Evolutionary conservation across 2,797 vertebrate species (phyloP), one percentile per base, ranked within the genome.

Genomic region (Knipowitschia caucasica): DNA sequence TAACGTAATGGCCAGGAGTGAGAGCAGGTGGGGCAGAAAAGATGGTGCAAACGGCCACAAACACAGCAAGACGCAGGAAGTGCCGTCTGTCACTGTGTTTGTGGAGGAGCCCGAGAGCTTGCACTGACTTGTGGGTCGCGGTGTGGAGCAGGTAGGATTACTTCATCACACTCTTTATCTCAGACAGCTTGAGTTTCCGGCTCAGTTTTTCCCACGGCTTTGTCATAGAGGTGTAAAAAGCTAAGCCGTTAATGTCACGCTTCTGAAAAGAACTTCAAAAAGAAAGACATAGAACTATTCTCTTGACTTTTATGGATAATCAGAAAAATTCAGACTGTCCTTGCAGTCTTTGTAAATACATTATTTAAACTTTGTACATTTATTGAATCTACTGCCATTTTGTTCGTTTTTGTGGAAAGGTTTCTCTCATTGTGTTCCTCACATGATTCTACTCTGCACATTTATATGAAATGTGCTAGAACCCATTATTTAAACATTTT

Each of bases 11-110:
- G 60, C 64, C 67, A 69, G 69, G 59, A 50, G 55, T 76, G 69
- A 69, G 80, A 88, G 83, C 85, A 88, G 85, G 87, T 87, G 86
- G 78, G 69, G 69, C 51, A 46, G 71, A 68, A 64, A 68, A 65
- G 71, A 86, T 69, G 69, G 78, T 82, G 81, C 70, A 71, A 85
- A 80, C 25, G 60, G 62, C 56, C 64, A 45, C 43, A 78, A 30
- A 50, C 35, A 4, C 62, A 53, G 74, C 46, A 23, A 72, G 55
- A 55, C 26, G 53, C 59, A 58, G 40, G 54, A 50, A 25, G 59
- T 67, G 43, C 75, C 82, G 77, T 83, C 80, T 85, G 82, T 85
- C 73, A 56, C 55, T 26, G 38, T 76, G 62, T 79, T 66, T 62
- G 56, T 66, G 53, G 31, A 50, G 59, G 74, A 68, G 65, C 75